Percentiles rank a stretch among this genome's conserved stretches.
phyloP scores from a whole-genome alignment of 1,140 invertebrate genomes.

The Zaprionus africanus region DNA sequence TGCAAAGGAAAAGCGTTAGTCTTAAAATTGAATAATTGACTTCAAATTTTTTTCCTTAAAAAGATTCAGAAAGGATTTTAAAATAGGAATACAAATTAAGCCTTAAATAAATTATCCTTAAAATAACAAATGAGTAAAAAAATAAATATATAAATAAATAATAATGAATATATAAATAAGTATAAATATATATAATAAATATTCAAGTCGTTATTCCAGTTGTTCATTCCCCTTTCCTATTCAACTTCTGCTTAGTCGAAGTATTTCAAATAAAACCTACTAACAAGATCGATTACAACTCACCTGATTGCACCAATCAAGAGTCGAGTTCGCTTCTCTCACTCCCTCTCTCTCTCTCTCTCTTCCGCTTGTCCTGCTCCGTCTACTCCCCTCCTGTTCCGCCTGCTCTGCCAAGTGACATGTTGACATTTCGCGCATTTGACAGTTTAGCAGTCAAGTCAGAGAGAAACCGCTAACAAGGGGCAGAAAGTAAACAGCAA shows the following conservation, averaged over 20 bases:
- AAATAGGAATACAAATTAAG: no score
- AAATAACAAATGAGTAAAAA: no score
- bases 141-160: no score
- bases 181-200: no score
- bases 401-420: constrained; percentile 59
- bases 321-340: background rate
- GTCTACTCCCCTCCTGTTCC: background rate
- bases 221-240: background rate
- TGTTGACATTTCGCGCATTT: constrained; percentile 79
- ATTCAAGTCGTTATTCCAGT: background rate
- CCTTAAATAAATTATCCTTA: no score
- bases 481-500: constrained; percentile 65
- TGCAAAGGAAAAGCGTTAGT: no score
- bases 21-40: background rate
- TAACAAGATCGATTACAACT: constrained; percentile 9
- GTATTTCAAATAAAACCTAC: background rate
- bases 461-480: constrained; percentile 73
- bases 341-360: background rate
- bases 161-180: no score
- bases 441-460: constrained; percentile 74
- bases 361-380: background rate
- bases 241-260: background rate
- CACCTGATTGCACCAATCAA: constrained; percentile 35
- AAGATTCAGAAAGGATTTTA: no score
- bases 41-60: no score